Evolutionary conservation across 1,140 invertebrate genomes (phyloP).

Genomic region (Sitobion miscanthi): DNA sequence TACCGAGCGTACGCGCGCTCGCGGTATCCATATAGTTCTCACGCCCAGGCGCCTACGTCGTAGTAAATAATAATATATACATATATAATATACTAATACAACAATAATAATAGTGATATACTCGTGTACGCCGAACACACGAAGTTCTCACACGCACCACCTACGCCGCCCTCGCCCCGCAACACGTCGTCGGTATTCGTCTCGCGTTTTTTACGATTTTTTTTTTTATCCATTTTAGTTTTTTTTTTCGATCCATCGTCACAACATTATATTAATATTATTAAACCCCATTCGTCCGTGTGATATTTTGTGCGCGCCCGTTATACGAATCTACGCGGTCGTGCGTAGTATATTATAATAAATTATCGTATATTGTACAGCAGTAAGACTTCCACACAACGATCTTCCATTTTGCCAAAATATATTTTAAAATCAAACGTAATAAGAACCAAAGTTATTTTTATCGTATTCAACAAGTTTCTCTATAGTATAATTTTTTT

Average conservation of each 20-base stretch:
- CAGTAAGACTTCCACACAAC: too few species aligned
- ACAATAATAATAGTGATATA: not conserved
- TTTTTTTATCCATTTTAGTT: not conserved
- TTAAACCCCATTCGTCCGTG: not conserved
- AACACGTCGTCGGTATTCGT: not conserved
- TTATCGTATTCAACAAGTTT: too few species aligned
- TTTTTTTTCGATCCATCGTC: not conserved
- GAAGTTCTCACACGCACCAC: conserved; percentile 36
- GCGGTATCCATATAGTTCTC: conserved; percentile 41
- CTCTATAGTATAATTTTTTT: too few species aligned
- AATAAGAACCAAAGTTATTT: too few species aligned
- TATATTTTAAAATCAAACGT: too few species aligned
- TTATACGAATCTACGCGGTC: not conserved
- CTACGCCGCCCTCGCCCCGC: conserved; percentile 24
- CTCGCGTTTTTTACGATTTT: not conserved
- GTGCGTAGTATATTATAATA: too few species aligned
- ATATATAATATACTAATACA: not conserved
- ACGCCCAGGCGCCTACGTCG: conserved; percentile 50
- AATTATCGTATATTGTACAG: too few species aligned
- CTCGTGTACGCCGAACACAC: not conserved
- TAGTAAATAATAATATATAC: conserved; percentile 24
- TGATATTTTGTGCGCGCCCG: not conserved
- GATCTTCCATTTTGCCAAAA: too few species aligned
- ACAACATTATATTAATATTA: not conserved
- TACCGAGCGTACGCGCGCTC: not conserved